phyloP scores from a whole-genome alignment of 2,797 vertebrate species.

The Sphaeramia orbicularis region DNA sequence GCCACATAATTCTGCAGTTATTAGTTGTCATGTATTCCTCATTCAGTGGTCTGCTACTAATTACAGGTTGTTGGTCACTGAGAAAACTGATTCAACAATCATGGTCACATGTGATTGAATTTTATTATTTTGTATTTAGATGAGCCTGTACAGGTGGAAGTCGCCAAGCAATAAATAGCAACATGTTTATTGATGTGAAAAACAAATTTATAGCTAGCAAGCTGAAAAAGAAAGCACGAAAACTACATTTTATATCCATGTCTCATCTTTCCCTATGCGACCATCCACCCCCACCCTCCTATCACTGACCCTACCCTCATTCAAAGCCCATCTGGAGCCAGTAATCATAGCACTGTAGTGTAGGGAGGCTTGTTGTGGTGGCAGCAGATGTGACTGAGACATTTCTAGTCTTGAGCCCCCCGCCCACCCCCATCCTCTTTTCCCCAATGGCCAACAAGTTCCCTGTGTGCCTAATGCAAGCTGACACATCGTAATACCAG shows the following conservation, averaged over 20 bases:
- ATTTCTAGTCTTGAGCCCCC: background rate
- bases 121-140: too few relatives aligned
- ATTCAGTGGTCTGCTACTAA: too few relatives aligned
- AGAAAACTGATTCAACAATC: too few relatives aligned
- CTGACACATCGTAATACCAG: constrained; percentile 48
- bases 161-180: too few relatives aligned
- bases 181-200: too few relatives aligned
- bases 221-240: too few relatives aligned
- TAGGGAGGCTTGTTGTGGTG: background rate
- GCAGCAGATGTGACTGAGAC: constrained; percentile 10
- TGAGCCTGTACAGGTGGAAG: too few relatives aligned
- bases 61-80: too few relatives aligned
- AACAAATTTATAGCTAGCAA: too few relatives aligned
- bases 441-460: background rate
- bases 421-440: background rate
- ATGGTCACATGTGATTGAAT: too few relatives aligned
- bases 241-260: background rate
- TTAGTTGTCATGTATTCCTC: too few relatives aligned
- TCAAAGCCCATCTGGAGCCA: constrained; percentile 5
- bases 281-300: background rate
- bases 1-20: too few relatives aligned
- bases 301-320: background rate
- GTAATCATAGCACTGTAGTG: background rate
- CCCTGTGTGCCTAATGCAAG: constrained; percentile 8
- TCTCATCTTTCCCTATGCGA: background rate